Conservation (phyloP, 2,797 vertebrate species). For the Melanogrammus aeglefinus region DNA sequence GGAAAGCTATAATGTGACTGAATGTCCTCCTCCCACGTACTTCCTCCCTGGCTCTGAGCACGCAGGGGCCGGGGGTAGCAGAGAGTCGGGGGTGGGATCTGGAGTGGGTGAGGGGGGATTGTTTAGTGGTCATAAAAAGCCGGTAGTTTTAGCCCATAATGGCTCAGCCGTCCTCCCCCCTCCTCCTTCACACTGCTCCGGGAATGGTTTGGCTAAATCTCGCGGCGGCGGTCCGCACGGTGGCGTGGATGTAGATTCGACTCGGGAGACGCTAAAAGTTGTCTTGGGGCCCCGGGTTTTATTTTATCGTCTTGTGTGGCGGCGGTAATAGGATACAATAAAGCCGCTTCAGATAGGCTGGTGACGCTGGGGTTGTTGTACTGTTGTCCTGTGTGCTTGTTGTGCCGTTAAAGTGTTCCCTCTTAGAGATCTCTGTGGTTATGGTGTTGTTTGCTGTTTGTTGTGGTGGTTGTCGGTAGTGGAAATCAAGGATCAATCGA, state of each 20-base stretch:
- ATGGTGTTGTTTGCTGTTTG: too few species aligned
- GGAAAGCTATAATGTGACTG: slow-evolving; percentile 73
- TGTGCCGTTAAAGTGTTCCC: too few species aligned
- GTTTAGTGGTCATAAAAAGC: slow-evolving; percentile 73
- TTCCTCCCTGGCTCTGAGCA: slow-evolving; percentile 57
- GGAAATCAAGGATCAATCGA: too few species aligned
- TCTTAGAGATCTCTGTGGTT: too few species aligned
- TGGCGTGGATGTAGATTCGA: slow-evolving; percentile 63
- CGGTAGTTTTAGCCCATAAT: slow-evolving; percentile 67
- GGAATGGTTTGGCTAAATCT: slow-evolving; percentile 66
- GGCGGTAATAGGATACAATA: too few species aligned
- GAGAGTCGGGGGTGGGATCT: slow-evolving; percentile 26
- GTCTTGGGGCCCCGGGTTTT: slow-evolving; percentile 50
- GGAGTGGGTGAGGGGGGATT: slow-evolving; percentile 54
- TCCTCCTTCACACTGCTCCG: background rate
- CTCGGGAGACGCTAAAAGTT: slow-evolving; percentile 47
- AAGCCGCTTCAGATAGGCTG: too few species aligned
- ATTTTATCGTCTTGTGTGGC: slow-evolving; percentile 30
- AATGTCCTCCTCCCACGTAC: slow-evolving; percentile 67
- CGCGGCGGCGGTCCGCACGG: slow-evolving; percentile 49
- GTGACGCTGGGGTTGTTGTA: too few species aligned
- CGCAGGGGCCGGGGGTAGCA: slow-evolving; percentile 60
- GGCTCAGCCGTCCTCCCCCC: slow-evolving; percentile 59
- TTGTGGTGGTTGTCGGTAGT: too few species aligned
- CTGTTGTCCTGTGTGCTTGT: too few species aligned